Base-by-base conservation (phyloP, 37 sponge, comb jelly and placozoan species). In the Eunapius fragilis region DNA sequence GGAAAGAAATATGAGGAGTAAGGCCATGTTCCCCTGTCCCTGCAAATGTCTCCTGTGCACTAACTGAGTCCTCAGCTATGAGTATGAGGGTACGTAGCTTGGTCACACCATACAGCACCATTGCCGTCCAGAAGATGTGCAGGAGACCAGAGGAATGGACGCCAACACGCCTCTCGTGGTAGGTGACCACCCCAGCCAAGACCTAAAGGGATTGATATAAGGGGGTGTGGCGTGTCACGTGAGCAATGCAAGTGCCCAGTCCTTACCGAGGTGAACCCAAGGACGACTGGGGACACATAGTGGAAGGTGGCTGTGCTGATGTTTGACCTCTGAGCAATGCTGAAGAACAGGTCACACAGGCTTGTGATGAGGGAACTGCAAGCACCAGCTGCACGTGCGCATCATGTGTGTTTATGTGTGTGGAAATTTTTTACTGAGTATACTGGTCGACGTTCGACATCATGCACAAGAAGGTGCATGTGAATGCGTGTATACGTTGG, bases 121-220 rank as follows among this genome's bases (percentile, higher is more conserved):
- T 69, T 31, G 83, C 72, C 71, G 85, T 5, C 97, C 97, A 96
- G 83, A 94, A 94, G 34, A 89, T 31, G 37, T 87, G 83, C 72
- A 76, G 76, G 67, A 89, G 31, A 14, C 87, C 93, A 26, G 95
- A 95, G 34, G 93, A 89, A 19, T 72, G 85, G 72, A 89, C 31
- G n/a, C 95, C 95, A 14, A 48, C 37, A 25, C 45, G 32, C 2
- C 84, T 72, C 50, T 95, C 87, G 37, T 35, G 45, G 25, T 69
- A 35, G 31, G 92, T 37, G 36, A 95, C 25, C 68, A 89, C 50
- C 19, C 74, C 80, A 31, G 76, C 69, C 74, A 94, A 36, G 67
- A 94, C 17, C 76, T 88, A 80, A 3, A 13, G 74, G 14, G 74
- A 14, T 27, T 9, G 74, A 37, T 17, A 22, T 0, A 13, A 14